Evolutionary conservation across 2,888 invertebrate species (phyloP).

Genomic region (Lasioglossum oenotherae): DNA sequence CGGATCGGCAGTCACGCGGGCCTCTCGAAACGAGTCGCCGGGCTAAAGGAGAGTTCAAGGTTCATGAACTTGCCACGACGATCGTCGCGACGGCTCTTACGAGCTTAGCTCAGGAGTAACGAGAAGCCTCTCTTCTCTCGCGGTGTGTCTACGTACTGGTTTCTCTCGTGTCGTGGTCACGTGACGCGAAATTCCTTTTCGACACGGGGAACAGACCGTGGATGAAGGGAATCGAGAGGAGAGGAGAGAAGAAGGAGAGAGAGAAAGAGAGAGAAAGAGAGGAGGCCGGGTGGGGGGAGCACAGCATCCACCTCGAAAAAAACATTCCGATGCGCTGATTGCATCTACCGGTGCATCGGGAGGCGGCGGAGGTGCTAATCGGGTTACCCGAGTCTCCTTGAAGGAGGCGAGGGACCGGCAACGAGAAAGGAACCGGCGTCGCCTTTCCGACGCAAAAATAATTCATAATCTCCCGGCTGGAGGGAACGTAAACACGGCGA

Average conservation of each 20-base stretch:
- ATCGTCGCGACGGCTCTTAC: conserved; percentile 76
- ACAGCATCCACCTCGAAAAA: conserved; percentile 48
- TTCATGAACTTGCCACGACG: conserved; percentile 82
- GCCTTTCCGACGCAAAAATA: conserved; percentile 20
- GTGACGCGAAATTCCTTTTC: conserved; percentile 71
- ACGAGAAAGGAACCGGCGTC: conserved; percentile 22
- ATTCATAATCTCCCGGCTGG: not conserved
- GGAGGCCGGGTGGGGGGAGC: not conserved
- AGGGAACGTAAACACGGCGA: conserved; percentile 15
- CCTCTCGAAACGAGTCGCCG: conserved; percentile 76
- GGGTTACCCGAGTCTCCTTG: conserved; percentile 55
- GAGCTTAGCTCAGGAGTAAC: conserved; percentile 55
- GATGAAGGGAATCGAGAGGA: not conserved
- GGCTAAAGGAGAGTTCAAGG: conserved; percentile 79
- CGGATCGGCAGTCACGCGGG: conserved; percentile 69
- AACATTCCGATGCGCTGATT: conserved; percentile 71
- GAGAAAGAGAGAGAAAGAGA: not conserved
- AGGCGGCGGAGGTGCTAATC: conserved; percentile 52
- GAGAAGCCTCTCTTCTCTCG: conserved; percentile 37
- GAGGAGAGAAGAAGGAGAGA: not conserved
- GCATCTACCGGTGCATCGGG: conserved; percentile 60
- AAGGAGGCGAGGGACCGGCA: conserved; percentile 9
- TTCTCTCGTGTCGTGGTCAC: conserved; percentile 48
- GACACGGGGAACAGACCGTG: conserved; percentile 45
- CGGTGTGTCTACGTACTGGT: conserved; percentile 25